Conservation (phyloP, 2,888 invertebrate species). For the Acleris laterana region DNA sequence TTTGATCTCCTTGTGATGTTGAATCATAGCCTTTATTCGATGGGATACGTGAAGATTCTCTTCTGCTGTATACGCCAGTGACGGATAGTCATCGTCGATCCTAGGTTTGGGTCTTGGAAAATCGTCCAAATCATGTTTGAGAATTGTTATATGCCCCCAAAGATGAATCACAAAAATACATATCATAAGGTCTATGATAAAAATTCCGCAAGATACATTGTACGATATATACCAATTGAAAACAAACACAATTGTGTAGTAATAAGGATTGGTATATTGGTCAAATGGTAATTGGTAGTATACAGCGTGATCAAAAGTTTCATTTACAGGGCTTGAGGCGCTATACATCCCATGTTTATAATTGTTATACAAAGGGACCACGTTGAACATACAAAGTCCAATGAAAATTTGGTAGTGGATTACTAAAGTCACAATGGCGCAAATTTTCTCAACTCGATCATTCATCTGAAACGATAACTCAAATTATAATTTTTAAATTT, state of each 20-base stretch:
- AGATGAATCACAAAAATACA: slow-evolving; percentile 12
- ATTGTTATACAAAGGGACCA: slow-evolving; percentile 8
- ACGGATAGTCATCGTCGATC: too few species aligned
- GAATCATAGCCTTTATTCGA: neutral
- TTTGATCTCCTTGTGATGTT: slow-evolving; percentile 15
- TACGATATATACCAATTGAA: neutral
- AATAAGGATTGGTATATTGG: neutral
- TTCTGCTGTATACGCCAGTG: slow-evolving; percentile 3
- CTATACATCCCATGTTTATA: slow-evolving; percentile 5
- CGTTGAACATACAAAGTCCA: neutral
- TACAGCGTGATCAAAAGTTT: slow-evolving; percentile 4
- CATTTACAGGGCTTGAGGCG: slow-evolving; percentile 1
- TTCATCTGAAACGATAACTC: slow-evolving; percentile 13
- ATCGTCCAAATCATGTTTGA: neutral
- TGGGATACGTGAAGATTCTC: slow-evolving; percentile 1
- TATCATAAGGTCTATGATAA: neutral
- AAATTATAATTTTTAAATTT: too few species aligned
- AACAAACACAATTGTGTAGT: neutral
- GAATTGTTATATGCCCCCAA: slow-evolving; percentile 17
- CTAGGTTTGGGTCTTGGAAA: slow-evolving; percentile 6
- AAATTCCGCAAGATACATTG: neutral
- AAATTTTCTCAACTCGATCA: slow-evolving; percentile 13
- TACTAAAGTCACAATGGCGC: neutral
- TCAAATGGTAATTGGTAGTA: slow-evolving; percentile 15
- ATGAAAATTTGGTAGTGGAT: neutral